Conservation (phyloP, 1,140 invertebrate species). For the Araneus ventricosus region DNA sequence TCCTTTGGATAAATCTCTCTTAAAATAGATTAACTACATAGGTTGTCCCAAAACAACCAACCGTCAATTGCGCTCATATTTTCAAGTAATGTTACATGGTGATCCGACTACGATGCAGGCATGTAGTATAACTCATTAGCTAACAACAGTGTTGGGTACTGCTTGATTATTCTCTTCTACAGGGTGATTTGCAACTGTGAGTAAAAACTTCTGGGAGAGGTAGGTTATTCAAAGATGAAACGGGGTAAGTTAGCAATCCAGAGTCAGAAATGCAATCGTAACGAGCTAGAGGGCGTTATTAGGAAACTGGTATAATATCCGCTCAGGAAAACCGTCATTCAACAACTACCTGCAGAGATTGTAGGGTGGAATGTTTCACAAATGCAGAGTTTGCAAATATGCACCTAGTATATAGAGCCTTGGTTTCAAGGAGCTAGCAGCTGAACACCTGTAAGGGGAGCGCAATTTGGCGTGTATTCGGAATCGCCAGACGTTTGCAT, state of each 20-base stretch:
- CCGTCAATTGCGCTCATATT: too few relatives aligned
- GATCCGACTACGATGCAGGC: too few relatives aligned
- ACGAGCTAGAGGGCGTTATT: background rate
- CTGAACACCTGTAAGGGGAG: background rate
- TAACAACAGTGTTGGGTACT: too few relatives aligned
- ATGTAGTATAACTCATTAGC: too few relatives aligned
- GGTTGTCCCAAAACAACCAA: too few relatives aligned
- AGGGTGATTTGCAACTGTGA: background rate
- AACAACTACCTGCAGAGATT: background rate
- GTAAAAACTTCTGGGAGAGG: background rate
- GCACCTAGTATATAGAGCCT: background rate
- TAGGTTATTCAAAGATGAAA: background rate
- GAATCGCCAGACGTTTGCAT: background rate
- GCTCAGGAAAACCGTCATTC: background rate
- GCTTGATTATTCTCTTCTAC: too few relatives aligned
- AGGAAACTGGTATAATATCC: background rate
- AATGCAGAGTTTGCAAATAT: background rate
- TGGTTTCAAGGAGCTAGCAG: background rate
- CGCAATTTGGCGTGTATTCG: background rate
- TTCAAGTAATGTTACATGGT: too few relatives aligned
- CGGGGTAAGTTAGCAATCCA: background rate
- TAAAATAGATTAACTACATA: too few relatives aligned
- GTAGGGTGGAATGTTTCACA: background rate
- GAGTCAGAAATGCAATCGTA: background rate
- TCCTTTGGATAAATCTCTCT: too few relatives aligned